These are phyloP conservation scores for Cataglyphis cursor DNA, from an alignment of 2,888 invertebrate species.

Conservation along the genomic window DNA sequence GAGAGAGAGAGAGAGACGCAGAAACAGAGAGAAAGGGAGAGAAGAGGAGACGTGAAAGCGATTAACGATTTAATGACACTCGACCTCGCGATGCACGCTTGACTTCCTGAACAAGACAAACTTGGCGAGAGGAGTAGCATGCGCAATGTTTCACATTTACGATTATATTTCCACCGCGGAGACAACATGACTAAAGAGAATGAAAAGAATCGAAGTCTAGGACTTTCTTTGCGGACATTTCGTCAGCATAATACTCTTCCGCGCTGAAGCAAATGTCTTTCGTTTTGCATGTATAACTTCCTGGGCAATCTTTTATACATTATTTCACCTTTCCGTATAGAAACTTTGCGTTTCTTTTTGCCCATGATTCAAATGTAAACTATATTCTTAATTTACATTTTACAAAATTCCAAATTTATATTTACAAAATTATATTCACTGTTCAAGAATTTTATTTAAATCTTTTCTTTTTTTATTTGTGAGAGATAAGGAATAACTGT, in stretches of 20 bases:
- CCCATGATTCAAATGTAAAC: not conserved
- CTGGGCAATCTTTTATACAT: constrained; percentile 57
- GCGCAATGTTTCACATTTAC: constrained; percentile 10
- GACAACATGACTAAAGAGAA: constrained; percentile 7
- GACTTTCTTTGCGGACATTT: not conserved
- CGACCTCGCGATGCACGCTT: constrained; percentile 47
- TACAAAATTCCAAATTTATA: not conserved
- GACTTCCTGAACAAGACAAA: constrained; percentile 37
- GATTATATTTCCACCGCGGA: not conserved
- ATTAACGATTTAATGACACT: constrained; percentile 66
- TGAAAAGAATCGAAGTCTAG: constrained; percentile 26
- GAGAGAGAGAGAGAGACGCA: not conserved
- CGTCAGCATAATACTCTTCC: not conserved
- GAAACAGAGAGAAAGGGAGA: not conserved
- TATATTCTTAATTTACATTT: not conserved
- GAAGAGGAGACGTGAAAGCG: constrained; percentile 65
- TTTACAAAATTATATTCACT: not conserved
- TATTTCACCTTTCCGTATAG: constrained; percentile 48
- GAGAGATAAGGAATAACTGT: not conserved
- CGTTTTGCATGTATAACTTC: constrained; percentile 59
- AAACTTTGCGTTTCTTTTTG: too few species aligned
- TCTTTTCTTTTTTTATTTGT: not conserved
- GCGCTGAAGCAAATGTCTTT: constrained; percentile 9
- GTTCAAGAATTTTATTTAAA: not conserved
- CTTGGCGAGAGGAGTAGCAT: constrained; percentile 5